phyloP scores from a whole-genome alignment of 2,113 vertebrate species.

The Probosciger aterrimus region DNA sequence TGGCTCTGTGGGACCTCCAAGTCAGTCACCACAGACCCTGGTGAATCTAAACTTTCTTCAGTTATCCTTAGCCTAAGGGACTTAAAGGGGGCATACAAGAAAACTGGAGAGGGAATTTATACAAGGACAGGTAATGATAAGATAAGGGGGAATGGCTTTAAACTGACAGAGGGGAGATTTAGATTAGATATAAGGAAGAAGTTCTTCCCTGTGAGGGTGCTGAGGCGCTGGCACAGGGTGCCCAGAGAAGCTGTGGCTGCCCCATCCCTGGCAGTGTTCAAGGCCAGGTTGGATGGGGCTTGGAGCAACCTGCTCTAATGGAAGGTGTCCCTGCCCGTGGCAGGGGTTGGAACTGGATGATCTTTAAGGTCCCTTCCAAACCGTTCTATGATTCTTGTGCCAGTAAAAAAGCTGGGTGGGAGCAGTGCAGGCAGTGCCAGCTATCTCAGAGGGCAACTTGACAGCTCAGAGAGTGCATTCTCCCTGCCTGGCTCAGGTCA shows the following conservation, averaged over 20 bases:
- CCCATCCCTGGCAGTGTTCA: background rate
- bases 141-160: background rate
- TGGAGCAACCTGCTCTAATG: background rate
- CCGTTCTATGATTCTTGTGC: background rate
- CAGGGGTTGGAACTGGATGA: background rate
- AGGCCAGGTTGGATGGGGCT: background rate
- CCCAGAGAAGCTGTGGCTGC: background rate
- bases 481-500: accelerated
- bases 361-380: background rate
- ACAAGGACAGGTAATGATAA: background rate
- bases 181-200: background rate
- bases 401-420: background rate
- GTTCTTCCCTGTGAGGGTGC: background rate
- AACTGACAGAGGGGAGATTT: background rate
- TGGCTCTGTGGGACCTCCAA: background rate
- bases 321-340: background rate
- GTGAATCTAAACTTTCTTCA: background rate
- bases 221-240: background rate
- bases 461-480: background rate
- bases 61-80: background rate
- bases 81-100: background rate
- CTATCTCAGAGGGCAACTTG: background rate
- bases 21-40: background rate
- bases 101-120: background rate
- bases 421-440: background rate